Base-by-base conservation (phyloP, 1,140 invertebrate species). In the Rhyzopertha dominica region DNA sequence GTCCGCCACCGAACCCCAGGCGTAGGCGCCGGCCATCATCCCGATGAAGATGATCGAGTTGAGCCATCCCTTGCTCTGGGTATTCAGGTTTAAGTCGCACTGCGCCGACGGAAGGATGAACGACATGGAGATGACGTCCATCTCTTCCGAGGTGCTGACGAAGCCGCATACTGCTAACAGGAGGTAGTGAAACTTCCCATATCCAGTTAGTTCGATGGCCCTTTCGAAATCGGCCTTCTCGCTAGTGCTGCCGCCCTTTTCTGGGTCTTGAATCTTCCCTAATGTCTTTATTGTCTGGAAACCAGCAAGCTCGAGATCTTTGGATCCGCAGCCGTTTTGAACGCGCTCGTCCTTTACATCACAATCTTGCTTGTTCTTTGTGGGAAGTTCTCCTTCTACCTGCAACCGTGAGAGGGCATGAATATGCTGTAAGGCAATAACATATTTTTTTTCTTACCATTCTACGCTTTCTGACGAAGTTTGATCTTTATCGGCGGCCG, bases 61-160 rank as follows among this genome's bases (percentile, higher is more conserved):
- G 45, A 89, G 80, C 85, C 85, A 90, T 72, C 91, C 85, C 78
- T 78, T 95, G 34, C 87, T 85, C 38, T 81, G 74, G 12, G 90
- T 90, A 55, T 82, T 84, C 59, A 95, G 78, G 29, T 90, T 72
- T 58, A 96, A 75, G 70, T 95, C 91, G 76, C 90, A 93, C 71
- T 92, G 82, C 37, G 91, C 90, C 51, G 89, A 88, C 24, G 92
- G 91, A 31, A 96, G 70, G 61, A 95, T 87, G 76, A 95, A 95
- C 39, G 90, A 90, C 82, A 92, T 89, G 34, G 90, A 91, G 58
- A 93, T 90, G 68, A 95, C 85, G 71, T 95, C 91, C 79, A 95
- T 92, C 73, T 94, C 90, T 75, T 95, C 90, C 64, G 87, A 91
- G 29, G 90, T 92, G 70, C 90, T 90, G 56, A 93, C 90, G 71